Evolutionary conservation across 1,140 invertebrate genomes (phyloP).

Genomic region (Orius laevigatus): DNA sequence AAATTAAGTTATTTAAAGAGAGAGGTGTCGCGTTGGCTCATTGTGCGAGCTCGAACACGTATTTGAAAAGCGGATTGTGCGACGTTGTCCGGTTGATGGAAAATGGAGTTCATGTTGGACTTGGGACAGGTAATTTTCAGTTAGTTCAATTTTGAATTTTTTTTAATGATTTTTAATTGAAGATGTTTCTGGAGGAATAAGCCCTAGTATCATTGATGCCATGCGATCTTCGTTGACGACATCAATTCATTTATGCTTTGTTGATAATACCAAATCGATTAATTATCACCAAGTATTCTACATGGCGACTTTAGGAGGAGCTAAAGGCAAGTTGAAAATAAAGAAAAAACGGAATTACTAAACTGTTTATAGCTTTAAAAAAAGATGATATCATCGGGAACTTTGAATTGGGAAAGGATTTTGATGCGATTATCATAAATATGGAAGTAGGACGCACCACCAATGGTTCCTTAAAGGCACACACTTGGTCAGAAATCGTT

Average conservation of each 20-base stretch:
- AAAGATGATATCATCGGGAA: conserved; percentile 58
- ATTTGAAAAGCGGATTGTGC: conserved; percentile 67
- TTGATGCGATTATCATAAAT: conserved; percentile 59
- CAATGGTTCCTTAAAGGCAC: conserved; percentile 26
- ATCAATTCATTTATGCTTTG: conserved; percentile 38
- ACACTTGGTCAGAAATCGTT: conserved; percentile 39
- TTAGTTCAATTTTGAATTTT: conserved; percentile 2
- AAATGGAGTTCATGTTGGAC: conserved; percentile 52
- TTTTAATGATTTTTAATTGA: conserved; percentile 9
- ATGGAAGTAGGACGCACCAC: conserved; percentile 30
- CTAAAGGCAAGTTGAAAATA: conserved; percentile 39
- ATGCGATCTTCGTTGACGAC: conserved; percentile 54
- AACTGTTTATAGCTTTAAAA: conserved; percentile 43
- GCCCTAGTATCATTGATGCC: conserved; percentile 53
- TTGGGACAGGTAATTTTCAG: conserved; percentile 56
- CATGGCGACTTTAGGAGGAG: conserved; percentile 72
- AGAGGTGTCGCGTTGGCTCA: conserved; percentile 53
- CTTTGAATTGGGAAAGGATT: conserved; percentile 63
- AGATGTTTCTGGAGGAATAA: conserved; percentile 64
- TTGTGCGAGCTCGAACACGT: conserved; percentile 75
- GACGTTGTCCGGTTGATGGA: conserved; percentile 48
- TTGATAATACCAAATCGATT: conserved; percentile 31
- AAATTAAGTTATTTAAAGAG: conserved; percentile 46
- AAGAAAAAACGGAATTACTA: too few relatives aligned
- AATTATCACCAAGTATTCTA: conserved; percentile 63